Conservation (phyloP, 1,140 invertebrate genomes). For the Atta texana region DNA sequence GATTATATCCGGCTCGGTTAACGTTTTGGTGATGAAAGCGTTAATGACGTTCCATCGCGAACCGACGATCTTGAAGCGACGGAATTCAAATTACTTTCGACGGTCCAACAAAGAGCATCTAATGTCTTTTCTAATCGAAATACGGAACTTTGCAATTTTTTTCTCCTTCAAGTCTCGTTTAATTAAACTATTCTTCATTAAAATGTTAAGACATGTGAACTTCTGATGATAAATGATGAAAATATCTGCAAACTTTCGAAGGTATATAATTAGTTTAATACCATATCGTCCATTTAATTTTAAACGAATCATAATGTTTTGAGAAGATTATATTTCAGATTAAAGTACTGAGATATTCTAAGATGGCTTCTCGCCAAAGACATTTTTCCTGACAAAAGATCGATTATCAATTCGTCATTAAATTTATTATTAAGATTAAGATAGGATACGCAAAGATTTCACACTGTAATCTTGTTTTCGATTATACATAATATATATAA, state of each 20-base stretch:
- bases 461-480: not conserved
- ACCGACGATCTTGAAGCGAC: not conserved
- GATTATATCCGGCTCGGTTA: slow-evolving; percentile 36
- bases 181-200: not conserved
- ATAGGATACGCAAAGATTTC: not conserved
- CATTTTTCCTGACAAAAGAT: not conserved
- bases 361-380: not conserved
- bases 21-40: not conserved
- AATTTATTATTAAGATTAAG: slow-evolving; percentile 7
- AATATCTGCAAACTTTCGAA: not conserved
- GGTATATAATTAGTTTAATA: not conserved
- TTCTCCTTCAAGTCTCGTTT: not conserved
- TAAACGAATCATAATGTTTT: not conserved
- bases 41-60: not conserved
- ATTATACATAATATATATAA: not conserved
- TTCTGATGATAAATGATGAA: not conserved
- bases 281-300: not conserved
- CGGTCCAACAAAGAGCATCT: not conserved
- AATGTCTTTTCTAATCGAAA: not conserved
- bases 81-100: slow-evolving; percentile 24
- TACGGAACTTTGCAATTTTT: not conserved
- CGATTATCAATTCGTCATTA: not conserved
- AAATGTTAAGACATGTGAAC: not conserved
- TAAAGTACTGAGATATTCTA: not conserved
- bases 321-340: not conserved